These are phyloP conservation scores for Drosophila orena DNA, from an alignment of 1,140 invertebrate genomes.

Conservation along the genomic window DNA sequence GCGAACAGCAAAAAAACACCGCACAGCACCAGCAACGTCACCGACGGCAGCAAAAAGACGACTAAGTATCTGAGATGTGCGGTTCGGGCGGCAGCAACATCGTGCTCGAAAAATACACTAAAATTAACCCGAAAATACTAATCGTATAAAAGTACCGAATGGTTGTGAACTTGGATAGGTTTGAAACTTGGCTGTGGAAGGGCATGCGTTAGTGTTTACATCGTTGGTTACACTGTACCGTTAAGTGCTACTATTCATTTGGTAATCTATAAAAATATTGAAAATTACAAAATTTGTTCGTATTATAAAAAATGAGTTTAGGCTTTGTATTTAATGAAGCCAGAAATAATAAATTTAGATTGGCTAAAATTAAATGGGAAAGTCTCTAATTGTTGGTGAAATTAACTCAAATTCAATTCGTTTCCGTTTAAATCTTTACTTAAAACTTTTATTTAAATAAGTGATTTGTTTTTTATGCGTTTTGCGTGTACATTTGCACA, in stretches of 20 bases:
- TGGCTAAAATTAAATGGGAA: too few species aligned
- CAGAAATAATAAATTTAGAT: too few species aligned
- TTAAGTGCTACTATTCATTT: background rate
- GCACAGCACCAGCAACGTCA: slow-evolving; percentile 70
- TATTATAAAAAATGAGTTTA: too few species aligned
- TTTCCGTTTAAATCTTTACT: slow-evolving; percentile 50
- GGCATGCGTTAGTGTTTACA: background rate
- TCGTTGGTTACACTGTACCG: background rate
- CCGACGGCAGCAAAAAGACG: slow-evolving; percentile 73
- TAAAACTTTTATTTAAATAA: slow-evolving; percentile 73
- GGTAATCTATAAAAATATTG: background rate
- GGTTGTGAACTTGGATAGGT: background rate
- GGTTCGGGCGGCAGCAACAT: slow-evolving; percentile 22
- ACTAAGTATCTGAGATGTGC: slow-evolving; percentile 63
- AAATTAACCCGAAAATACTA: background rate
- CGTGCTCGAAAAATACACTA: slow-evolving; percentile 3
- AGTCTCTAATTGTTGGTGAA: background rate
- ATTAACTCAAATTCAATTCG: background rate
- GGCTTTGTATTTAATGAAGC: too few species aligned
- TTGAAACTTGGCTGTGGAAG: background rate
- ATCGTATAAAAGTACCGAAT: too few species aligned
- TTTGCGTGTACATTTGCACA: slow-evolving; percentile 82
- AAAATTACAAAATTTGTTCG: too few species aligned
- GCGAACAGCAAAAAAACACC: slow-evolving; percentile 63
- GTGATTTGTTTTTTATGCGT: slow-evolving; percentile 73